Evolutionary conservation across 2,113 vertebrate genomes (phyloP), one percentile per base, ranked within the genome.

Genomic region (Chunga burmeisteri): DNA sequence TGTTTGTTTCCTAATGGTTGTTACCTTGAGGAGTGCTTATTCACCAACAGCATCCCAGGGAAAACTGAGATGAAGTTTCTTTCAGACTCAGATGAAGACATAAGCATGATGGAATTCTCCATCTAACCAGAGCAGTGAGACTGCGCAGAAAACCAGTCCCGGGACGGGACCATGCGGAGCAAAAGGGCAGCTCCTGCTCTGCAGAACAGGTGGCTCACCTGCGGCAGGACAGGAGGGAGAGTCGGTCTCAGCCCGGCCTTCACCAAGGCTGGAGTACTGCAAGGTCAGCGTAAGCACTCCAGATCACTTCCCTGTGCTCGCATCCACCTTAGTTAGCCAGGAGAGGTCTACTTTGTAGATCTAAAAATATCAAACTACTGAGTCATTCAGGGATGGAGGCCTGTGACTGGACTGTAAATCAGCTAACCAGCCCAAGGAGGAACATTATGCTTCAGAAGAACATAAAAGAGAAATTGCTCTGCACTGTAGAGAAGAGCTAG

Each of bases 201-300:
- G 71, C n/a, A 49, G 75, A 16, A 36, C 71, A 68, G 47, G 29
- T 19, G 46, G 49, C 34, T 47, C 50, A 47, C 14, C 23, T 8
- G 18, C 1, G 1, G 29, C 3, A 2, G 9, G 52, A 59, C 1
- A 2, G 72, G 34, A n/a, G 3, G 72, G 34, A n/a, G 1, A 2
- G 52, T 10, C 6, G 1, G 27, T 29, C 29, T 14, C 10, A 82
- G 52, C 38, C 13, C 68, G 40, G 47, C 47, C 81, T 19, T 36
- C 47, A 20, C 46, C 1, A 0, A 56, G 10, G 22, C 55, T 53
- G 58, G 44, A 63, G 13, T 3, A 70, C 34, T 10, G 63, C 13
- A 8, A 21, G 22, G n/a, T 4, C 66, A 44, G 58, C 1, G 0
- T 9, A 16, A 15, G 13, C 40, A n/a, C 25, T 36, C 29, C 44